Conservation (phyloP, 2,888 invertebrate genomes). For the Chrysodeixis includens region DNA sequence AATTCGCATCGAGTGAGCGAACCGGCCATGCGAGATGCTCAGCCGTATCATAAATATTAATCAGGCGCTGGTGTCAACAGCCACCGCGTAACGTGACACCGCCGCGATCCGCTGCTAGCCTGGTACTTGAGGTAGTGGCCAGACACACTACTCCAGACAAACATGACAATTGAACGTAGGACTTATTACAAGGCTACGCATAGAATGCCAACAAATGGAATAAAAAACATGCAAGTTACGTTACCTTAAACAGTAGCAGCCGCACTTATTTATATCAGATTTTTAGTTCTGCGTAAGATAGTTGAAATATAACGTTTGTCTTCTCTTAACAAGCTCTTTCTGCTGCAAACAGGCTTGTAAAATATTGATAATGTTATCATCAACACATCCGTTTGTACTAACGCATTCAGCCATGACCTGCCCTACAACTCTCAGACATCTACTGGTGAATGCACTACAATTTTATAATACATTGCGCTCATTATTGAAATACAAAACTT, state of each 20-base stretch:
- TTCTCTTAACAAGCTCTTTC: conserved; percentile 58
- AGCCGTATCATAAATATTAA: conserved; percentile 89
- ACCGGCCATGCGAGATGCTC: conserved; percentile 89
- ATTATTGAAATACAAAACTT: conserved; percentile 10
- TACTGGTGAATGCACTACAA: conserved; percentile 75
- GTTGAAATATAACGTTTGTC: conserved; percentile 61
- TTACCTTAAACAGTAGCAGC: conserved; percentile 6
- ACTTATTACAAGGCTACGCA: conserved; percentile 53
- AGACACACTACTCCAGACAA: conserved; percentile 73
- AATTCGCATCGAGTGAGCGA: conserved; percentile 84
- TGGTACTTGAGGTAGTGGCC: conserved; percentile 79
- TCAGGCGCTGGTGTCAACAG: conserved; percentile 90
- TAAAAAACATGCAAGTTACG: conserved; percentile 16
- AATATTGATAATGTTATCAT: conserved; percentile 81
- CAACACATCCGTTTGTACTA: conserved; percentile 84
- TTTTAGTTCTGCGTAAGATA: conserved; percentile 40
- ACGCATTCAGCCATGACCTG: conserved; percentile 87
- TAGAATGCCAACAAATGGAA: conserved; percentile 34
- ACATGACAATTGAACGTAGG: conserved; percentile 61
- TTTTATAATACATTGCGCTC: conserved; percentile 70
- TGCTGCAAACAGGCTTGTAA: conserved; percentile 63
- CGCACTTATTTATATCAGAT: conserved; percentile 16
- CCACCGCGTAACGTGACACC: conserved; percentile 89
- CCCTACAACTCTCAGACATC: conserved; percentile 80
- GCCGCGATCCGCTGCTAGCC: conserved; percentile 84